Evolutionary conservation across 2,113 vertebrate species (phyloP).

Genomic region (Hypanus sabinus): DNA sequence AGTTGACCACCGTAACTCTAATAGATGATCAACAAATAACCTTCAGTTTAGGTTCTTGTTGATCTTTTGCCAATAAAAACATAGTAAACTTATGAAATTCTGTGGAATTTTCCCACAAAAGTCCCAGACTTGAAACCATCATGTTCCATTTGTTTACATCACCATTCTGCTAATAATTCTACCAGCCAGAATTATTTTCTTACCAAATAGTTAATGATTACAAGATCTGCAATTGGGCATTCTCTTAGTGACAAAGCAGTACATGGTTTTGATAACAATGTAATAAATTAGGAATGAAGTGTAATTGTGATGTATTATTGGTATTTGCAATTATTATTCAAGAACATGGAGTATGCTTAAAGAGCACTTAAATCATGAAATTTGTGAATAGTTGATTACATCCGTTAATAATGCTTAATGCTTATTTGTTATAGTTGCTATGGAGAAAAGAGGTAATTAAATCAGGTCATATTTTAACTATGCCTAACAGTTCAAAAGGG

Average conservation of each 20-base stretch:
- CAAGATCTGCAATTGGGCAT: not conserved
- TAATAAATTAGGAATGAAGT: not conserved
- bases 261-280: not conserved
- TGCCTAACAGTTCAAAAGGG: not conserved
- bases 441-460: not conserved
- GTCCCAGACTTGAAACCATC: not conserved
- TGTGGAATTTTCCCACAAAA: not conserved
- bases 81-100: not conserved
- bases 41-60: not conserved
- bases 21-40: too few species aligned
- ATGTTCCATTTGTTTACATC: not conserved
- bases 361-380: too few species aligned
- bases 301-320: not conserved
- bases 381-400: not conserved
- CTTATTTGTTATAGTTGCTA: not conserved
- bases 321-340: not conserved
- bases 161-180: not conserved
- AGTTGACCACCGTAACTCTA: not conserved
- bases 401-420: not conserved
- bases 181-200: not conserved
- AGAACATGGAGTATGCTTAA: not conserved
- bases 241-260: not conserved
- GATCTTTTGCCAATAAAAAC: not conserved
- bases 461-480: not conserved
- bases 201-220: constrained; percentile 1